Evolutionary conservation across 1,140 invertebrate genomes (phyloP), one percentile per base, ranked within the genome.

Genomic region (Vollenhovia emeryi): DNA sequence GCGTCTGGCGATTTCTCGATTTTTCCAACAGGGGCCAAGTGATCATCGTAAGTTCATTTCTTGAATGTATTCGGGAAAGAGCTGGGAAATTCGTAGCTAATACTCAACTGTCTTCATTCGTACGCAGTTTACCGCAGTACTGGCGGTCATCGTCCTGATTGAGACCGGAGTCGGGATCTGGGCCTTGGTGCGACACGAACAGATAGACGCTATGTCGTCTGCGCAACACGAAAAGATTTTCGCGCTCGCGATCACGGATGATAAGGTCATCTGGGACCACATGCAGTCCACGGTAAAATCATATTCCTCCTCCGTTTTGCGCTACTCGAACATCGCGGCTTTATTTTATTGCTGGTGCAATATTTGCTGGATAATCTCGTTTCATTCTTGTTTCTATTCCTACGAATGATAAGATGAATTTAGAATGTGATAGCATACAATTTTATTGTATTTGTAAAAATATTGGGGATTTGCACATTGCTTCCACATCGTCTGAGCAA

Each of bases 181-280:
- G 95, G 94, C 95, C 0, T 93, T 96, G 89, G 94, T 96, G 1
- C 94, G 95, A 30, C 95, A 95, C 93, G 95, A 96, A 86, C 94
- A 95, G 88, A 92, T 95, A 27, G 95, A 95, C 43, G 91, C 93
- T 3, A 88, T 95, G 52, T 92, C 95, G 5, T 93, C 93, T 48
- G 91, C 91, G 7, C 92, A 93, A 43, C 93, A 95, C 68, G 92
- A 93, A 9, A 84, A 92, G 4, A 94, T 94, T 24, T 95, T 96
- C 64, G 84, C 91, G 27, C 76, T 73, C 3, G 90, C 90, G 4
- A 86, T 92, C 15, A 91, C 89, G 0, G 89, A 89, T 18, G 91
- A 92, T 21, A 84, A 79, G 8, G 3, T 75, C 21, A 6, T 64
- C 4, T 92, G 90, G 91, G 86, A 91, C 43, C 75, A 50, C 7